Evolutionary conservation across 2,888 invertebrate genomes (phyloP), one percentile per base, ranked within the genome.

Genomic region (Limenitis arthemis): DNA sequence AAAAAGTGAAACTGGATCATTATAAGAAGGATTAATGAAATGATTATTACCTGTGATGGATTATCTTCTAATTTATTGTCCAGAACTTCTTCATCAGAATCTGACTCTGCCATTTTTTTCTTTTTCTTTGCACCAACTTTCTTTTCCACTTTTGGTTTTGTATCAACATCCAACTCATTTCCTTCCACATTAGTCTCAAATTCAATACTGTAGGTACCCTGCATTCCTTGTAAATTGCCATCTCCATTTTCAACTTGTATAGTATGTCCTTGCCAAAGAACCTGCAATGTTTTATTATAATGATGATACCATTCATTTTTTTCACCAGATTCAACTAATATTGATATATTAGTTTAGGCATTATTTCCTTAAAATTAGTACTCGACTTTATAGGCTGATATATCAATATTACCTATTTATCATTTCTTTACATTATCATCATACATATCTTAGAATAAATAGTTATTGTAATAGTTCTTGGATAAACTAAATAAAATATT

Each of bases 11-110:
- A 48, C n/a, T 48, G 9, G 20, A 47, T 11, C 3, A 36, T 7
- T 11, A 38, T 6, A 31, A 38, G n/a, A 11, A 37, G n/a, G 8
- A 9, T 38, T 9, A 6, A 47, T 37, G 43, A 47, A 41, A 40
- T n/a, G 53, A 5, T 46, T 44, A 32, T 66, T 65, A 87, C 87
- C 83, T 87, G 87, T 31, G 80, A 73, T 20, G 91, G 90, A 76
- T 90, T 92, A 68, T 92, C 91, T 70, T 93, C 93, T 53, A 93
- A 70, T 72, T 90, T 90, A 51, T 91, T 91, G 64, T 92, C 91
- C 53, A 85, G 66, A 34, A 84, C 81, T n/a, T 88, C 89, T 30
- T 86, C 79, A 62, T 87, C 87, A 54, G 79, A 85, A 46, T 83
- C 68, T 5, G 75, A 71, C 57, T 86, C 72, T 60, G 72, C 66